These are phyloP conservation scores for Caenorhabditis wallacei DNA, from an alignment of 2,888 invertebrate species.

Conservation along the genomic window DNA sequence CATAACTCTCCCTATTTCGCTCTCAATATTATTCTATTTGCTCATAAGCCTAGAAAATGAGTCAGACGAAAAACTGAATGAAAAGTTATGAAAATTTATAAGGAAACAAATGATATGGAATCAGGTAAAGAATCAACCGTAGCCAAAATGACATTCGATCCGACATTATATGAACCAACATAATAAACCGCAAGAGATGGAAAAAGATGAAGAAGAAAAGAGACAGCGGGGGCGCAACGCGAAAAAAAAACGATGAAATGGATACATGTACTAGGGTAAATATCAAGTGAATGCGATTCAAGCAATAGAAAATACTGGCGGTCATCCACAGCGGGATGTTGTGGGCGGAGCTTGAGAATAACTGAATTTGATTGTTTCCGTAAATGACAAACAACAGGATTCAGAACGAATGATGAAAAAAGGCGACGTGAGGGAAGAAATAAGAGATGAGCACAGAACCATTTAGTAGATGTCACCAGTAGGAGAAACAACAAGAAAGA, in stretches of 20 bases:
- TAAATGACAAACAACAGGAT: not conserved
- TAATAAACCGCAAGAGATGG: constrained; percentile 20
- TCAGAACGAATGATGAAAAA: constrained; percentile 20
- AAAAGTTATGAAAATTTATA: not conserved
- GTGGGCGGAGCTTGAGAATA: constrained; percentile 17
- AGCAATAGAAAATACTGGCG: constrained; percentile 17
- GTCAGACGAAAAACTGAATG: not conserved
- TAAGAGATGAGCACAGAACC: constrained; percentile 41
- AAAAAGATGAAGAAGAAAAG: constrained; percentile 28
- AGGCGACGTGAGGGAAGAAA: constrained; percentile 12
- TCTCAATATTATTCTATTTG: not conserved
- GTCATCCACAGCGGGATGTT: not conserved
- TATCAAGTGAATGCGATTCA: constrained; percentile 44
- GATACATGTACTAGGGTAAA: constrained; percentile 62
- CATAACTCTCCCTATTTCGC: not conserved
- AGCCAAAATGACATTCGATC: constrained; percentile 39
- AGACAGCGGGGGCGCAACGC: constrained; percentile 30
- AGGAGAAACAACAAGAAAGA: constrained; percentile 1
- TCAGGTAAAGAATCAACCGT: not conserved
- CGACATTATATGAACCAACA: constrained; percentile 28
- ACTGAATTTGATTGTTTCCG: constrained; percentile 41
- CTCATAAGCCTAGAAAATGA: constrained; percentile 6
- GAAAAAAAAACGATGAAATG: constrained; percentile 50
- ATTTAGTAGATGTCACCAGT: constrained; percentile 38
- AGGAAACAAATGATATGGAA: constrained; percentile 9